Base-by-base conservation (phyloP, 2,113 vertebrate genomes). In the Mobula hypostoma region DNA sequence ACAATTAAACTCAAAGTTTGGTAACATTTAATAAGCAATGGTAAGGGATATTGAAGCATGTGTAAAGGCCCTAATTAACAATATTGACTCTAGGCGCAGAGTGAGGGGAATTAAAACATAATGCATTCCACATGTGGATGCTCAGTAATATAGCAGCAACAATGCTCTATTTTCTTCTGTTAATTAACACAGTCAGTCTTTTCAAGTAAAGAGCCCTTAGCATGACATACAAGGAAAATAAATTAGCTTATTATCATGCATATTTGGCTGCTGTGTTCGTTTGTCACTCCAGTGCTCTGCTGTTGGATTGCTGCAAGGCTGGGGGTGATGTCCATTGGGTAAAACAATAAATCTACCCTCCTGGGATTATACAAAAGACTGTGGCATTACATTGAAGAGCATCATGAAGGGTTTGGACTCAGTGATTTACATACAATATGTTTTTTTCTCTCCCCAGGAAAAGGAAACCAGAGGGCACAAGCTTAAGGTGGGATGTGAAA, bases 1-100 rank as follows among this genome's bases (percentile, higher is more conserved):
- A 63, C 12, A 88, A 88, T 88, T 66, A 66, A n/a, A 66, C 63
- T 29, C 63, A 66, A 56, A 58, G 58, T 29, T 56, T n/a, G 61
- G 29, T 11, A 88, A 66, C 66, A 88, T 66, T 66, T 88, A 88
- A 88, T 88, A 88, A 66, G 29, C n/a, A 63, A 88, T 88, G 85
- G 27, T n/a, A 88, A 88, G 61, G 29, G 85, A 88, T 88, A 15
- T 63, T 63, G 61, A 88, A n/a, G 85, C 29, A 63, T 63, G 58
- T 88, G 61, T 29, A 66, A 88, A 66, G 14, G 85, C 36, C 5
- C 61, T 61, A 88, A 66, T 88, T 88, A 88, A 32, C 61, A 66
- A 63, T n/a, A n/a, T 58, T 58, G 29, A 63, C 56, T 63, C 27
- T 1, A 63, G 27, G 11, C 27, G 48, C 48, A 85, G 82, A 58